A percentile compares a stretch with the other conserved stretches of the same genome.
Evolutionary conservation across 2,797 vertebrate genomes (phyloP).

Genomic region (Chloroceryle inda): DNA sequence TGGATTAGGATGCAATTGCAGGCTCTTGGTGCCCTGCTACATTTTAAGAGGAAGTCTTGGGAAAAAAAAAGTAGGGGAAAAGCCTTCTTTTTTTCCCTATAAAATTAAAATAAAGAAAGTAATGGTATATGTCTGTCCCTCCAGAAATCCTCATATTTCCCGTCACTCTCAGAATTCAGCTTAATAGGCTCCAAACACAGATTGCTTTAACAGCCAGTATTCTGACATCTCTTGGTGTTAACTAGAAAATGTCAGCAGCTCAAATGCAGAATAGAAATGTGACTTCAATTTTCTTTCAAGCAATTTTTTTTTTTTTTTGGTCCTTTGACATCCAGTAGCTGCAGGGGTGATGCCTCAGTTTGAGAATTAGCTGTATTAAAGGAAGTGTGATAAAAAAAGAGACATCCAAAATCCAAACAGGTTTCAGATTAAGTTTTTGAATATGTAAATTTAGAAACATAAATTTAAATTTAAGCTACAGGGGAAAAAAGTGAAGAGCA

Average conservation of each 20-base stretch:
- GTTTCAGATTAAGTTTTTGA: conserved; percentile 46
- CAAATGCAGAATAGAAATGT: conserved; percentile 53
- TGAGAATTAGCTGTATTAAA: conserved; percentile 35
- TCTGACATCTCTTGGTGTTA: conserved; percentile 68
- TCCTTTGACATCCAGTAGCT: conserved; percentile 55
- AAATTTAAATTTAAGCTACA: conserved; percentile 53
- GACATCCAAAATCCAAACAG: conserved; percentile 37
- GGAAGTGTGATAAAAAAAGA: conserved; percentile 36
- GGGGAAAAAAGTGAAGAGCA: not conserved
- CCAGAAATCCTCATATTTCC: conserved; percentile 44
- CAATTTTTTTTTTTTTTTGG: conserved; percentile 32
- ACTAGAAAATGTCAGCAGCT: conserved; percentile 70
- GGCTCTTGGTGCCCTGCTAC: not conserved
- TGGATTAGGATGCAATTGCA: not conserved
- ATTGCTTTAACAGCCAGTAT: conserved; percentile 62
- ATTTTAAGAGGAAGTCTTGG: not conserved
- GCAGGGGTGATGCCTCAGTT: conserved; percentile 61
- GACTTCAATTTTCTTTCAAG: conserved; percentile 46
- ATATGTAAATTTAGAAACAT: conserved; percentile 60
- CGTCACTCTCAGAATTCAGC: conserved; percentile 51
- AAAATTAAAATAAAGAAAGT: conserved; percentile 36
- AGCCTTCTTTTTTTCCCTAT: not conserved
- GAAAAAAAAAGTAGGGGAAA: not conserved
- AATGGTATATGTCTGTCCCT: not conserved
- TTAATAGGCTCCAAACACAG: conserved; percentile 64